Conservation (phyloP, 2,797 vertebrate genomes). For the Anabacerthia variegaticeps region DNA sequence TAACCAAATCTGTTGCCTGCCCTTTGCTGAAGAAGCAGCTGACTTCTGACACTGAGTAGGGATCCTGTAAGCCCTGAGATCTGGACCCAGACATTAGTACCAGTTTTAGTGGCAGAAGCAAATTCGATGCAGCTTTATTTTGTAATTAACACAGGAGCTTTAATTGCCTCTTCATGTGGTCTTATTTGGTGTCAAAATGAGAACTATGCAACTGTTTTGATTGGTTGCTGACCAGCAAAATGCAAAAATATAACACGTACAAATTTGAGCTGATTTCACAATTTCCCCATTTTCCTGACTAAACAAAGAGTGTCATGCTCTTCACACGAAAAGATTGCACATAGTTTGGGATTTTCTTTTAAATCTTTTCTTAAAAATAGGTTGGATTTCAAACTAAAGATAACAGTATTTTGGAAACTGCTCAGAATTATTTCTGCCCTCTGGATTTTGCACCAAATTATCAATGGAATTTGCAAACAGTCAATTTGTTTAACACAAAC, state of each 20-base stretch:
- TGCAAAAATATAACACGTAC: background rate
- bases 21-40: background rate
- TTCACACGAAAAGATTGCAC: accelerated
- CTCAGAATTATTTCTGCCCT: background rate
- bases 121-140: background rate
- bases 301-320: accelerated
- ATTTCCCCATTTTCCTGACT: background rate
- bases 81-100: background rate
- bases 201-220: background rate
- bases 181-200: background rate
- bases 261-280: background rate
- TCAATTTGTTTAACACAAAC: background rate
- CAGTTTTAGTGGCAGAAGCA: background rate
- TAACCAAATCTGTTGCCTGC: background rate
- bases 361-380: background rate
- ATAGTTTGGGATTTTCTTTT: background rate
- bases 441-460: background rate
- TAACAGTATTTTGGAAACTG: background rate
- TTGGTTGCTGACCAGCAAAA: background rate
- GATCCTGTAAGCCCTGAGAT: background rate
- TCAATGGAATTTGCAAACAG: background rate
- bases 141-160: background rate
- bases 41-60: background rate
- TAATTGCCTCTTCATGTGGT: background rate
- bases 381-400: background rate